Conservation (phyloP, 2,797 vertebrate genomes). For the Arnoldichthys spilopterus region DNA sequence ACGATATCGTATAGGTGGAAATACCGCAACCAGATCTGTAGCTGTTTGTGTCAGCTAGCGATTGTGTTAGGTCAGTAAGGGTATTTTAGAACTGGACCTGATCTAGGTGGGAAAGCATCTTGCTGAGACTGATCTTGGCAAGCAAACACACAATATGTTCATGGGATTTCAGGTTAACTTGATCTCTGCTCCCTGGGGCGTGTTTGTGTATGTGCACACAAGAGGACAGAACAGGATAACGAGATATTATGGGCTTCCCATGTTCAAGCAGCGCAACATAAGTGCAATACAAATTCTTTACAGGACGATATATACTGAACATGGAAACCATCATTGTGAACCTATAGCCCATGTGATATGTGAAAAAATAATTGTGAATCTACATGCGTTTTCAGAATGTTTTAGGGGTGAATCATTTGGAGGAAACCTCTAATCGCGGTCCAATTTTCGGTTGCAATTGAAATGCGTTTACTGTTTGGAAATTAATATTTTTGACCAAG, state of each 20-base stretch:
- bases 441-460: no score
- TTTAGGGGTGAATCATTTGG: no score
- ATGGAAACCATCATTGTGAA: no score
- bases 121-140: constrained; percentile 57
- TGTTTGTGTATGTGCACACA: not conserved
- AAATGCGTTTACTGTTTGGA: no score
- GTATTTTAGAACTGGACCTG: constrained; percentile 43
- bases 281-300: not conserved
- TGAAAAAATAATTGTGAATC: no score
- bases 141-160: constrained; percentile 59
- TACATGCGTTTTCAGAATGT: no score
- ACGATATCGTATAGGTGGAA: not conserved
- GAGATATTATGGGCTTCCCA: constrained; percentile 28
- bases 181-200: constrained; percentile 32
- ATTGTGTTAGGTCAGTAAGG: constrained; percentile 43
- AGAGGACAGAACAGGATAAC: constrained; percentile 37
- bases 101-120: constrained; percentile 54
- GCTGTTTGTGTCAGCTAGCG: constrained; percentile 5
- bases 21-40: not conserved
- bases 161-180: constrained; percentile 52
- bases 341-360: no score
- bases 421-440: no score
- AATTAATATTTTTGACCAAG: no score
- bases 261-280: constrained; percentile 5
- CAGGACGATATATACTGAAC: not conserved